phyloP scores from a whole-genome alignment of 1,140 invertebrate species.

The Saxidomus purpurata region DNA sequence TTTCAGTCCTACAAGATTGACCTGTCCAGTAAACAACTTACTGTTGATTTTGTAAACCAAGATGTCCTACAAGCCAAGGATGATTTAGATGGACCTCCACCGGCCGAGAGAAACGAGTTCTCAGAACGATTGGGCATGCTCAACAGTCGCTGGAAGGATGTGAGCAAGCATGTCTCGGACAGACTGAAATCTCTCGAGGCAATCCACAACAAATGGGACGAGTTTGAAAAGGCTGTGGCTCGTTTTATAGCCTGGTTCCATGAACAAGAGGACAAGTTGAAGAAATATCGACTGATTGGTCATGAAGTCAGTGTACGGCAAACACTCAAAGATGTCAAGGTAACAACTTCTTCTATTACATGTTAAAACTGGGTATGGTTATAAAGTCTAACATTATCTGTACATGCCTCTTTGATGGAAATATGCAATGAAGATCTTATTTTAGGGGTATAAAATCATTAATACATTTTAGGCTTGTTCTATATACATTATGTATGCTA shows the following conservation, averaged over 20 bases:
- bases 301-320: constrained; percentile 82
- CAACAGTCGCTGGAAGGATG: constrained; percentile 80
- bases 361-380: background rate
- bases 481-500: no score
- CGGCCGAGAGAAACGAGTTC: constrained; percentile 75
- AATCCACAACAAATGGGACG: constrained; percentile 79
- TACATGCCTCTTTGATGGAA: no score
- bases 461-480: no score
- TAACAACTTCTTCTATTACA: constrained; percentile 63
- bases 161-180: constrained; percentile 77
- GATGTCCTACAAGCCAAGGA: constrained; percentile 74
- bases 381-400: no score
- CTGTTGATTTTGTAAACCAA: constrained; percentile 85
- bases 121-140: constrained; percentile 81
- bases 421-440: no score
- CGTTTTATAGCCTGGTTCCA: constrained; percentile 80
- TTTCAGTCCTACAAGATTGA: constrained; percentile 84
- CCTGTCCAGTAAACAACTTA: constrained; percentile 82
- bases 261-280: constrained; percentile 82
- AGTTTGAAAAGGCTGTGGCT: constrained; percentile 79
- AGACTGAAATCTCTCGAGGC: constrained; percentile 78
- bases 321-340: constrained; percentile 83
- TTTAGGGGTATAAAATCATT: no score
- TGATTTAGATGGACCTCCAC: constrained; percentile 51
- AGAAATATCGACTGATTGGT: constrained; percentile 81